Evolutionary conservation across 2,888 invertebrate genomes (phyloP).

Genomic region (Apomyelois bistriatella): DNA sequence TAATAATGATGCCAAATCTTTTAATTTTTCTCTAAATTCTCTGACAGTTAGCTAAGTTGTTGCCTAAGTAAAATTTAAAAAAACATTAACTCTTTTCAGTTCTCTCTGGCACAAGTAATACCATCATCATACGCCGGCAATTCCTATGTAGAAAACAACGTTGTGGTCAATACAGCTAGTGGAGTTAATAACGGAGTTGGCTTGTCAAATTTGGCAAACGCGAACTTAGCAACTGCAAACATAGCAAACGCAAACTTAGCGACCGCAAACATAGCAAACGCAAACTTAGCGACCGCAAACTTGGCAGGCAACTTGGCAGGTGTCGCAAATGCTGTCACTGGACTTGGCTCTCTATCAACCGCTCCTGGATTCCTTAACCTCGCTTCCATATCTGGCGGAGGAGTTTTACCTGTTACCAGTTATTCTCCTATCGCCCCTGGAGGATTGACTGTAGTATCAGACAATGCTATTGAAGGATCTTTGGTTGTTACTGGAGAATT

Average conservation of each 20-base stretch:
- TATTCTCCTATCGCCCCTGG: constrained; percentile 37
- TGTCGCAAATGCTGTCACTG: not conserved
- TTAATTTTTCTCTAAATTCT: too few species aligned
- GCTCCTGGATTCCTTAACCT: not conserved
- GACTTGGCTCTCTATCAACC: not conserved
- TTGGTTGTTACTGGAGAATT: constrained; percentile 28
- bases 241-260: not conserved
- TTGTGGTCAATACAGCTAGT: constrained; percentile 4
- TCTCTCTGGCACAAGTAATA: not conserved
- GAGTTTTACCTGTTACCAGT: constrained; percentile 31
- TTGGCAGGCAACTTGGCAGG: not conserved
- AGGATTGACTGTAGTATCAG: constrained; percentile 35
- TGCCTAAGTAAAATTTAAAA: too few species aligned
- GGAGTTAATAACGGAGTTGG: not conserved
- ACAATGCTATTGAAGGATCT: constrained; percentile 34
- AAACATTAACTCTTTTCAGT: not conserved
- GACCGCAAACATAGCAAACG: not conserved
- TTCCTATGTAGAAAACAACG: constrained; percentile 9
- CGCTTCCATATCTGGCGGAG: constrained; percentile 26
- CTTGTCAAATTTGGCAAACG: not conserved
- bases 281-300: not conserved
- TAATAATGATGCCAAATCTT: too few species aligned
- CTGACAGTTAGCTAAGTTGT: too few species aligned
- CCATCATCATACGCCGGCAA: constrained; percentile 12
- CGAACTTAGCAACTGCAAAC: not conserved